Evolutionary conservation across 2,888 invertebrate species (phyloP).

Genomic region (Eretmocerus hayati): DNA sequence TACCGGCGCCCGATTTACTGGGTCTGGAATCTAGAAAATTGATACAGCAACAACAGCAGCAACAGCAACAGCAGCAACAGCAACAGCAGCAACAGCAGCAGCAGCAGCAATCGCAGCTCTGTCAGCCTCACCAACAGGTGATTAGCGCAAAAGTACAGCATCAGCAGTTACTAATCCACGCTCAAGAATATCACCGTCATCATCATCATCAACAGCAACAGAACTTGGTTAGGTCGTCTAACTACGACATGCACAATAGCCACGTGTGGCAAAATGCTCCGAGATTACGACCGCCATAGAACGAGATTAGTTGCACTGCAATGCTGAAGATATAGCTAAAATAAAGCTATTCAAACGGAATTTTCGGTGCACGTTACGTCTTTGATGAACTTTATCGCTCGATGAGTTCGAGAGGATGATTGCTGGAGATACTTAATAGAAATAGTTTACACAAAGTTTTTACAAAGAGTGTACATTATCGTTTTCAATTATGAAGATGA

Average conservation of each 20-base stretch:
- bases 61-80: constrained; percentile 20
- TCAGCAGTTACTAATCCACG: constrained; percentile 26
- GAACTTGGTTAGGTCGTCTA: constrained; percentile 29
- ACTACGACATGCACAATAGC: constrained; percentile 32
- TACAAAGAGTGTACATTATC: constrained; percentile 16
- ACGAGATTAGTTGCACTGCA: constrained; percentile 33
- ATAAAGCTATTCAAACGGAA: constrained; percentile 36
- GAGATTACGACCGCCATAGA: constrained; percentile 45
- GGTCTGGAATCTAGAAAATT: constrained; percentile 58
- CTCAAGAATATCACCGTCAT: constrained; percentile 30
- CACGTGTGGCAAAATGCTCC: constrained; percentile 45
- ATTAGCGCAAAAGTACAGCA: constrained; percentile 24
- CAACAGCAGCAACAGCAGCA: constrained; percentile 16
- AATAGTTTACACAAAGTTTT: constrained; percentile 20
- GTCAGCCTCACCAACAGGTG: constrained; percentile 18
- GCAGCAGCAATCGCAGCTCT: too few relatives aligned
- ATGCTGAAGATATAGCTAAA: constrained; percentile 45
- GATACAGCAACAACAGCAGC: constrained; percentile 26
- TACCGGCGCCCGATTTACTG: constrained; percentile 66
- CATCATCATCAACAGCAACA: constrained; percentile 31
- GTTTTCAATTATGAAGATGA: constrained; percentile 18
- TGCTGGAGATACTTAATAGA: not conserved
- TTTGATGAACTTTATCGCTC: too few relatives aligned
- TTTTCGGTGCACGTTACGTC: not conserved
- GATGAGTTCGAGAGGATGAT: too few relatives aligned